Conservation (phyloP, 1,140 invertebrate species). For the Archivesica marissinica region DNA sequence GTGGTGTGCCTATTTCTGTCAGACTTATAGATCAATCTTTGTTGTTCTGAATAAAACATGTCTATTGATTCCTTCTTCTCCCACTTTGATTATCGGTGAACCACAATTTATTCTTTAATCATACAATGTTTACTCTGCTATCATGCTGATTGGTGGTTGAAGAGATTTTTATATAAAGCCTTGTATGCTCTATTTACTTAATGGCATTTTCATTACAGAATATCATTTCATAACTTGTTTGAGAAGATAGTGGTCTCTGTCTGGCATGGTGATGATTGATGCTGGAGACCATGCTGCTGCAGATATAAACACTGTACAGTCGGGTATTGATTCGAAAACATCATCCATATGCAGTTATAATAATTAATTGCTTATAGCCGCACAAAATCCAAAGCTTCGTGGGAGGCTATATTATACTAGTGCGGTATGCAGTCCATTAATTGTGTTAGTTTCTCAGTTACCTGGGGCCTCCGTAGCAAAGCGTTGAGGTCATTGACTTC, state of each 20-base stretch:
- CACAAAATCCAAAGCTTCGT: too few species aligned
- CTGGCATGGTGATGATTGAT: not conserved
- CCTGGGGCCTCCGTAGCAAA: too few species aligned
- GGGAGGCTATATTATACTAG: too few species aligned
- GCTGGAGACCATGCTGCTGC: too few species aligned
- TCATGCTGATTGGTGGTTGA: slow-evolving; percentile 7
- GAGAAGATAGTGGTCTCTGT: too few species aligned
- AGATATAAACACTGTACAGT: too few species aligned
- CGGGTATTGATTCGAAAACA: too few species aligned
- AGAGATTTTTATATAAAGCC: not conserved
- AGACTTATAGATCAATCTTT: slow-evolving; percentile 9
- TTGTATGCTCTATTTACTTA: not conserved
- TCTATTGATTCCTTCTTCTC: slow-evolving; percentile 6
- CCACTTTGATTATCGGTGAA: slow-evolving; percentile 4
- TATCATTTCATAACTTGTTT: not conserved
- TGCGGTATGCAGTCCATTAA: too few species aligned
- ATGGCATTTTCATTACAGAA: slow-evolving; percentile 5
- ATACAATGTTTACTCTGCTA: slow-evolving; percentile 21
- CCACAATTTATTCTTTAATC: slow-evolving; percentile 29
- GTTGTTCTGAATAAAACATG: slow-evolving; percentile 41
- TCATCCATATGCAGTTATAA: too few species aligned
- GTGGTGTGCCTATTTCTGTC: not conserved
- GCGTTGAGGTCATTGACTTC: too few species aligned
- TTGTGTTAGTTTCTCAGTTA: too few species aligned
- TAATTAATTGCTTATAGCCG: too few species aligned